These are phyloP conservation scores for Schizothorax lantsangensis DNA, from an alignment of 2,797 vertebrate genomes.

Conservation along the genomic window DNA sequence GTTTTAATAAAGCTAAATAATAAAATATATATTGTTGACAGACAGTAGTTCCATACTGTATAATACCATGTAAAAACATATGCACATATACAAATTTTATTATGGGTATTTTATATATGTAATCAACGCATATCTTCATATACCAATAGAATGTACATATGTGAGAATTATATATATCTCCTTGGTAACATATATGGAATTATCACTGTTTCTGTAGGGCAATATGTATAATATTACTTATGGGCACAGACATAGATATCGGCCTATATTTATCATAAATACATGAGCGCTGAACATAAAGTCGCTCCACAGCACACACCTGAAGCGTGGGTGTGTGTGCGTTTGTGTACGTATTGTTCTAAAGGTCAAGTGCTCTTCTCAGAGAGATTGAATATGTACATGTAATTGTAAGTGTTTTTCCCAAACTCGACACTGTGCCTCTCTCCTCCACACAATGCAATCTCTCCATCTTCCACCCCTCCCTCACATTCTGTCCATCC, in stretches of 20 bases:
- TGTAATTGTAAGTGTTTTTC: slow-evolving; percentile 49
- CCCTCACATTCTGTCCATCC: slow-evolving; percentile 54
- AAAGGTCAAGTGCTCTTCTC: slow-evolving; percentile 55
- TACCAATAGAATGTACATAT: not conserved
- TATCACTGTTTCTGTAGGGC: not conserved
- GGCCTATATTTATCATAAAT: slow-evolving; percentile 28
- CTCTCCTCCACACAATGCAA: slow-evolving; percentile 48
- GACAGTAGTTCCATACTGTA: not conserved
- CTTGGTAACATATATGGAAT: not conserved
- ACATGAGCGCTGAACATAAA: not conserved
- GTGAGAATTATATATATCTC: not conserved
- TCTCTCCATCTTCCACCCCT: slow-evolving; percentile 52
- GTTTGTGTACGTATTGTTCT: slow-evolving; percentile 21
- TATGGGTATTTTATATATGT: not conserved
- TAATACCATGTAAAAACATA: not conserved
- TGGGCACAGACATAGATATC: not conserved
- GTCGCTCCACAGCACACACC: slow-evolving; percentile 14
- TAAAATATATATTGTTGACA: not conserved
- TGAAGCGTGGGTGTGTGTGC: slow-evolving; percentile 26
- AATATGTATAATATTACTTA: not conserved
- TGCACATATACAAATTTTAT: not conserved
- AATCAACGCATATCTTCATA: not conserved
- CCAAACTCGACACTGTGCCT: slow-evolving; percentile 31
- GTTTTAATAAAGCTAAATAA: not conserved
- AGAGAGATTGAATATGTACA: slow-evolving; percentile 49